Evolutionary conservation across 2,797 vertebrate genomes (phyloP).

Genomic region (Sebastes hubbsi): DNA sequence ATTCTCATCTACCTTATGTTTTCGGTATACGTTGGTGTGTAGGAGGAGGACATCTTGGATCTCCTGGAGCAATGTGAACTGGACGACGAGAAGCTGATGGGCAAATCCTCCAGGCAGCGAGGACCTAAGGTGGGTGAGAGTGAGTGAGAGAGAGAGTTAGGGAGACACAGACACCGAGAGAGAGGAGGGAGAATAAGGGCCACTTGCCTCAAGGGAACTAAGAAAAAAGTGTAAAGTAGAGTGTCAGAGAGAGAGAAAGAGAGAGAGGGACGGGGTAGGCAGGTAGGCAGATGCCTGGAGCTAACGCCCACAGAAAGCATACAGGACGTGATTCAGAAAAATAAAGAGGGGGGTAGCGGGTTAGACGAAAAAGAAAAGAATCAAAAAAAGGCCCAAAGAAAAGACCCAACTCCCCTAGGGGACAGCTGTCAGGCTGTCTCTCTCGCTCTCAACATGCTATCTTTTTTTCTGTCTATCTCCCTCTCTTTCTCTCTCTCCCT

Average conservation of each 20-base stretch:
- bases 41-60: constrained; percentile 99
- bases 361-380: constrained; percentile 60
- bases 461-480: constrained; percentile 64
- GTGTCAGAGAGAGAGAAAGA: constrained; percentile 43
- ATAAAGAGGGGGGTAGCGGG: constrained; percentile 43
- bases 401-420: constrained; percentile 69
- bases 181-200: constrained; percentile 31
- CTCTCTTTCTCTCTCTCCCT: constrained; percentile 47
- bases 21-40: constrained; percentile 59
- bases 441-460: constrained; percentile 47
- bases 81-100: constrained; percentile 95
- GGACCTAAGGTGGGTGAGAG: constrained; percentile 74
- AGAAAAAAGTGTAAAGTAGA: constrained; percentile 48
- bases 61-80: constrained; percentile 97
- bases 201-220: constrained; percentile 54
- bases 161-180: background rate
- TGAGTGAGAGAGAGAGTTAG: background rate
- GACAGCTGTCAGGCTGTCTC: constrained; percentile 77
- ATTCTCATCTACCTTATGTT: constrained; percentile 19
- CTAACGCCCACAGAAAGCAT: constrained; percentile 65
- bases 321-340: constrained; percentile 66
- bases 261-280: constrained; percentile 23
- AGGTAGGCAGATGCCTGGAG: constrained; percentile 65
- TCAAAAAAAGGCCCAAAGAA: constrained; percentile 69
- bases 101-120: constrained; percentile 79